Evolutionary conservation across 2,888 invertebrate species (phyloP).

Genomic region (Tanypteryx hageni): DNA sequence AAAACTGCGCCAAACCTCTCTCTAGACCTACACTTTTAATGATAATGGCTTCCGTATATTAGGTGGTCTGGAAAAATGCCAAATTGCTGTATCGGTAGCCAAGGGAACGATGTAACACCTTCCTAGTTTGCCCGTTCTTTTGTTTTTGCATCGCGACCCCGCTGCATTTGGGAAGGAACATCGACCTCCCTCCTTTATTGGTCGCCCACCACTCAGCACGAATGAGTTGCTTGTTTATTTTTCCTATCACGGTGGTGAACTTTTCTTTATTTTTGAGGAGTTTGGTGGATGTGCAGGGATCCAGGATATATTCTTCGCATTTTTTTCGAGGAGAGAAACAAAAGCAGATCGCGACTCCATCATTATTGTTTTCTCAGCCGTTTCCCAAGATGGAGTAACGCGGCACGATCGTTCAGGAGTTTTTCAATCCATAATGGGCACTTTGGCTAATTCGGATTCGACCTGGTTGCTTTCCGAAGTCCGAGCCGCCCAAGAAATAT

Average conservation of each 20-base stretch:
- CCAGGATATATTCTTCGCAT: too few relatives aligned
- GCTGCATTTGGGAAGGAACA: too few relatives aligned
- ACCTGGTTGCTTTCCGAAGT: neutral
- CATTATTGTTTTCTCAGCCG: too few relatives aligned
- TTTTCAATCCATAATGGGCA: slow-evolving; percentile 28
- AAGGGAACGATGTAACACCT: neutral
- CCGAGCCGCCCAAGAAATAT: neutral
- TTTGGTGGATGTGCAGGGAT: neutral
- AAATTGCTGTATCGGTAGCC: neutral
- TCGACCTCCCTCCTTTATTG: neutral
- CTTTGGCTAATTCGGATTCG: neutral
- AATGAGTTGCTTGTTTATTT: neutral
- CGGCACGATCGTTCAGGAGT: neutral
- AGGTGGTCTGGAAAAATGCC: neutral
- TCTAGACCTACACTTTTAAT: too few relatives aligned
- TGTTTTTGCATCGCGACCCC: slow-evolving; percentile 27
- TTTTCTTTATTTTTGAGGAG: neutral
- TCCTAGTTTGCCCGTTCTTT: neutral
- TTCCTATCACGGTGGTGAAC: neutral
- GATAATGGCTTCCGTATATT: neutral
- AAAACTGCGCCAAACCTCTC: too few relatives aligned
- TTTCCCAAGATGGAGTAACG: neutral
- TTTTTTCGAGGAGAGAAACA: too few relatives aligned
- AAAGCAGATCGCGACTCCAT: too few relatives aligned
- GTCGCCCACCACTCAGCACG: neutral